phyloP scores from a whole-genome alignment of 1,140 invertebrate species.

The Pentalonia nigronervosa region DNA sequence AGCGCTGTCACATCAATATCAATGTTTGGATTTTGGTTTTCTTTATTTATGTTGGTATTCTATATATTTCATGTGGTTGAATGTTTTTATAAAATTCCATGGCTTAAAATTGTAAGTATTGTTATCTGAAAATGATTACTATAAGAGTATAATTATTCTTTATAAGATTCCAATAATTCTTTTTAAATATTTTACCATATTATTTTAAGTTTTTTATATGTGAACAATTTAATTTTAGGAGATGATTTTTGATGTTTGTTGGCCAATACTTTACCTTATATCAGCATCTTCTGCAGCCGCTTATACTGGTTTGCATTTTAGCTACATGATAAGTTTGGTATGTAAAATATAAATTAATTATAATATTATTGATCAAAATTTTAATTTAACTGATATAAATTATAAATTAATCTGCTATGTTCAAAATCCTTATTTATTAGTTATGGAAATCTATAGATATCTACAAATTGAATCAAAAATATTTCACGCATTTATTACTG shows the following conservation, averaged over 20 bases:
- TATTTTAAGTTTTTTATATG: background rate
- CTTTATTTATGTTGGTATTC: slow-evolving; percentile 78
- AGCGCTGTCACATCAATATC: slow-evolving; percentile 83
- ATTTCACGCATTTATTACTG: background rate
- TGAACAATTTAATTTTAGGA: slow-evolving; percentile 27
- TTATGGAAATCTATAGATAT: background rate
- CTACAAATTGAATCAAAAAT: background rate
- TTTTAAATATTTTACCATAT: background rate
- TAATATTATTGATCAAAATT: background rate
- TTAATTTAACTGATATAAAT: background rate
- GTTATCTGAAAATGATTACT: background rate
- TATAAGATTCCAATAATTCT: background rate
- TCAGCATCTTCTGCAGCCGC: slow-evolving; percentile 21
- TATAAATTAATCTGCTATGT: background rate
- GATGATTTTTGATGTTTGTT: slow-evolving; percentile 54
- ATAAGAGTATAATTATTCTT: background rate
- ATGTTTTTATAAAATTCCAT: slow-evolving; percentile 84
- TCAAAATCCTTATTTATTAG: background rate
- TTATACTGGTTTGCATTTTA: slow-evolving; percentile 26
- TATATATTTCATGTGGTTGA: slow-evolving; percentile 88
- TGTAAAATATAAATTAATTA: background rate
- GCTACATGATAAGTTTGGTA: slow-evolving; percentile 49
- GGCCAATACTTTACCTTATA: slow-evolving; percentile 45
- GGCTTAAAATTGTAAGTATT: slow-evolving; percentile 82
- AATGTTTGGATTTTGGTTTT: slow-evolving; percentile 86